Base-by-base conservation (phyloP, 2,888 invertebrate genomes). In the Cremastinae sp. region DNA sequence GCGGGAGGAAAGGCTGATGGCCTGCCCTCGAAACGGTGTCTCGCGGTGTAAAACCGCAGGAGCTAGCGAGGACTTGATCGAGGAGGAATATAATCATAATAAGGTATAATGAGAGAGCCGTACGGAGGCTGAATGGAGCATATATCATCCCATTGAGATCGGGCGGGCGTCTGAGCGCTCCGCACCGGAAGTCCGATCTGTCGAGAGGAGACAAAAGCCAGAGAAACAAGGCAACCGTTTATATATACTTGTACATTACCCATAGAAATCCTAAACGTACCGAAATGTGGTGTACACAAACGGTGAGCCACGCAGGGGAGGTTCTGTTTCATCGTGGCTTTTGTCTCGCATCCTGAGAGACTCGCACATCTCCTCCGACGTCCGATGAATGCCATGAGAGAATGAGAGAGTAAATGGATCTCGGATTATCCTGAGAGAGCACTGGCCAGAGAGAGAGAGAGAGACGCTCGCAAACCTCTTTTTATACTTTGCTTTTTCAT, bases 341-440 rank as follows among this genome's bases (percentile, higher is more conserved):
- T 90, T 90, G 89, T 90, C 89, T 89, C 88, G 88, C 86, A 89
- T 90, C 89, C 89, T 90, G 89, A 87, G 85, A 86, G 86, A 85
- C 68, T 56, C 53, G 14, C 20, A 41, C 45, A 54, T 66, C 28
- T 54, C 41, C 54, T 28, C 54, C 9, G 34, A 69, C 51, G 51
- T 54, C 75, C 80, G 84, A 83, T 87, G 86, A 88, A 88, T 86
- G 80, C 81, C 83, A 85, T 81, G 76, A 82, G 80, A 70, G 54
- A 7, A 34, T 16, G 51, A 22, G 59, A n/a, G 58, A 41, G 76
- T 83, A 87, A 89, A 89, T 89, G 89, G 89, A 89, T 89, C 68
- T 73, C 88, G 87, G 89, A 89, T 89, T 88, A 89, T 89, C 88
- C 88, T 85, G 69, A 34, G 41, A 53, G 88, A 28, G 85, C 88